Evolutionary conservation across 2,113 vertebrate genomes (phyloP).

Genomic region (Zapornia atra): DNA sequence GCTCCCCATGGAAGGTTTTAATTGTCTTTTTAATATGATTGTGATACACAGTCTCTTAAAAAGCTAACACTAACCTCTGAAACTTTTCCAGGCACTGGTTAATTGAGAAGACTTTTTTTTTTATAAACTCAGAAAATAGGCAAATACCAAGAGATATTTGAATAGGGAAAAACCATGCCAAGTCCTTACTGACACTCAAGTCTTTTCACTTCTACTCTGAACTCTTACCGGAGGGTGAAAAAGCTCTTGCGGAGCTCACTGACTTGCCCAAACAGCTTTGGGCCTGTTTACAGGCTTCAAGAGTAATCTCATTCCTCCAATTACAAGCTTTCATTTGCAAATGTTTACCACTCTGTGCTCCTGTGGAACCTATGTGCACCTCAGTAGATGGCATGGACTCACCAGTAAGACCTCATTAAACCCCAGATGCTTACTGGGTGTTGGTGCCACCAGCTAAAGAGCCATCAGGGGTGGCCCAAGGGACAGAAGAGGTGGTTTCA

Average conservation of each 20-base stretch:
- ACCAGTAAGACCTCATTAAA: neutral
- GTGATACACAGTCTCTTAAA: conserved; percentile 27
- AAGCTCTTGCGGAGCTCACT: neutral
- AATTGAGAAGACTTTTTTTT: conserved; percentile 18
- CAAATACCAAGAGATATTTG: conserved; percentile 54
- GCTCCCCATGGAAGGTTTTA: neutral
- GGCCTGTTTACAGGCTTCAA: neutral
- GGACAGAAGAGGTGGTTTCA: neutral
- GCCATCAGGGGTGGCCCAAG: neutral
- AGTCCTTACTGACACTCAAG: conserved; percentile 12
- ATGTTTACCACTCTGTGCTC: neutral
- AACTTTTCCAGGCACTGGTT: conserved; percentile 42
- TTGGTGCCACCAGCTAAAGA: neutral
- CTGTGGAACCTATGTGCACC: neutral
- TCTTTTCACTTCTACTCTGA: neutral
- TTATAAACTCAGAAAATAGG: conserved; percentile 17
- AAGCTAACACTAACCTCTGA: conserved; percentile 33
- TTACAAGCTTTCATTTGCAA: conserved; percentile 29
- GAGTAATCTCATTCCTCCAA: neutral
- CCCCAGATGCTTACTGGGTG: rapidly evolving
- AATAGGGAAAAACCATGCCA: conserved; percentile 38
- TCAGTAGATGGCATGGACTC: rapidly evolving
- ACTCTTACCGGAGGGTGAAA: conserved; percentile 18
- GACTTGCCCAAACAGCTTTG: conserved; percentile 58
- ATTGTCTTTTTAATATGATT: conserved; percentile 8